Conservation (phyloP, 2,113 vertebrate genomes). For the Benitochromis conjunctus region DNA sequence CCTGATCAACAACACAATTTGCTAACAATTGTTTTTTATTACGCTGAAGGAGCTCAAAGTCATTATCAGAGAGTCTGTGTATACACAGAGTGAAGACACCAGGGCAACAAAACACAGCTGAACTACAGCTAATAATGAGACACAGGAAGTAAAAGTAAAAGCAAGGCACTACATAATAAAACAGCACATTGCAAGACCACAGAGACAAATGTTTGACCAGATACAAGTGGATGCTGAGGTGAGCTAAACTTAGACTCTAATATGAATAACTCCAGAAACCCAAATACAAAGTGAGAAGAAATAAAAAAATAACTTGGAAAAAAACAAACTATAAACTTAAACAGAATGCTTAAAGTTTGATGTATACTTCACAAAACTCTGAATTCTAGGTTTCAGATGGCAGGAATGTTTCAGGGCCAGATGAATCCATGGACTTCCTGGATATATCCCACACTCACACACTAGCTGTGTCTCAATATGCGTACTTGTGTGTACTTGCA, state of each 20-base stretch:
- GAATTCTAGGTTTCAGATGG: neutral
- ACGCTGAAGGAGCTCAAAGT: neutral
- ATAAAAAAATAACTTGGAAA: too few relatives aligned
- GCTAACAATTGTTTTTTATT: neutral
- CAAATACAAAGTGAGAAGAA: neutral
- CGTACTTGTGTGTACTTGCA: too few relatives aligned
- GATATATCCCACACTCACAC: neutral
- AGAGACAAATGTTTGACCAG: neutral
- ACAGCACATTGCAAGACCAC: neutral
- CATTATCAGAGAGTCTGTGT: neutral
- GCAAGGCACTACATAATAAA: neutral
- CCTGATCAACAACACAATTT: neutral
- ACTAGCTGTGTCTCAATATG: neutral
- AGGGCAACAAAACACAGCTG: neutral
- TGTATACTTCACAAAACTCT: neutral
- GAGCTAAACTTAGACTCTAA: neutral
- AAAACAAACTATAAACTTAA: too few relatives aligned
- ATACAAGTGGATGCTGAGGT: neutral
- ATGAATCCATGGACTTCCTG: neutral
- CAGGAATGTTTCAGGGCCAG: neutral
- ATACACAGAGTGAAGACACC: neutral
- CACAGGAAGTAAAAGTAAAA: neutral
- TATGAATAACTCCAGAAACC: neutral
- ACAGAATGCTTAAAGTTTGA: neutral
- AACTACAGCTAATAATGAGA: neutral